These are phyloP conservation scores for Coelopa pilipes DNA, from an alignment of 2,888 invertebrate species.

Conservation along the genomic window DNA sequence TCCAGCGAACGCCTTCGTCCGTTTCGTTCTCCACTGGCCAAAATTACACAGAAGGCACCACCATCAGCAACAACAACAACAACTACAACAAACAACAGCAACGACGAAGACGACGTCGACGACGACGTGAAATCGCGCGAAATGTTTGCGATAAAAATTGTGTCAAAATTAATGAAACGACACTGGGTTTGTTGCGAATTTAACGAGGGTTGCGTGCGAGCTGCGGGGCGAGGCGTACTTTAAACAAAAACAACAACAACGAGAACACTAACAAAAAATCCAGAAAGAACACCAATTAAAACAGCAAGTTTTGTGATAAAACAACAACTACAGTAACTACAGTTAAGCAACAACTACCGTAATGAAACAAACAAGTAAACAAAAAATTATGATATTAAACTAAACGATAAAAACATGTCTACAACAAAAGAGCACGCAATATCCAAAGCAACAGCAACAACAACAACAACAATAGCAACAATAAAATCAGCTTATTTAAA, in stretches of 20 bases:
- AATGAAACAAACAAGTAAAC: too few species aligned
- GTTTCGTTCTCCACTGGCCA: too few species aligned
- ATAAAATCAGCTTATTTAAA: conserved; percentile 26
- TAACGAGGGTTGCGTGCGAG: conserved; percentile 12
- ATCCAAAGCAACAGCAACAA: not conserved
- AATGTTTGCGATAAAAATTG: conserved; percentile 12
- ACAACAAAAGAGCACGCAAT: too few species aligned
- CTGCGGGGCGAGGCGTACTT: conserved; percentile 1
- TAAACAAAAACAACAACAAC: conserved; percentile 3
- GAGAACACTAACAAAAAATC: not conserved
- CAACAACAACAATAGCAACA: conserved; percentile 1
- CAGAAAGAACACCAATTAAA: conserved; percentile 9
- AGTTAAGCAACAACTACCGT: too few species aligned
- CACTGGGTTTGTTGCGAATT: not conserved
- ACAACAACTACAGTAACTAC: too few species aligned
- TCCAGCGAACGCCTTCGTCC: too few species aligned
- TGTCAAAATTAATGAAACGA: conserved; percentile 18
- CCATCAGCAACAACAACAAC: not conserved
- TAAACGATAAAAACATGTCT: too few species aligned
- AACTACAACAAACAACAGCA: not conserved
- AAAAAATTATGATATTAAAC: too few species aligned
- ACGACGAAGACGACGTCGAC: not conserved
- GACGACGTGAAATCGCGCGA: not conserved
- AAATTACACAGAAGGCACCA: too few species aligned
- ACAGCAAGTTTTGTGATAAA: too few species aligned